Evolutionary conservation across 2,888 invertebrate species (phyloP).

Genomic region (Petrophora chlorosata): DNA sequence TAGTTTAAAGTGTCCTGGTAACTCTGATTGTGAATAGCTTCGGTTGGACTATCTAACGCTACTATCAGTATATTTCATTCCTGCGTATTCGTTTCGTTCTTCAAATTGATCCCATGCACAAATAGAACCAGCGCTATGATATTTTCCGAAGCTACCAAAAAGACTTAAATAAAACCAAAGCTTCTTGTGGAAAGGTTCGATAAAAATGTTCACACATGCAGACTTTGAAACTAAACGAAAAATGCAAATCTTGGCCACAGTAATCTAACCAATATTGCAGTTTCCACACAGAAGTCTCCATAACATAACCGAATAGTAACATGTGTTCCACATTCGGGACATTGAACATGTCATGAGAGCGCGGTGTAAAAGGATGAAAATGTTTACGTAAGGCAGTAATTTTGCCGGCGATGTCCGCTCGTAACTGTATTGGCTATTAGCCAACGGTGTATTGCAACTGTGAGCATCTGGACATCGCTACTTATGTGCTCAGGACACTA

Average conservation of each 20-base stretch:
- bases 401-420: slow-evolving; percentile 33
- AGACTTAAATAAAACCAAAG: not conserved
- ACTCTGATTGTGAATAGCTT: slow-evolving; percentile 12
- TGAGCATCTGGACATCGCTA: slow-evolving; percentile 24
- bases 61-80: slow-evolving; percentile 11
- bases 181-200: not conserved
- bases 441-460: slow-evolving; percentile 48
- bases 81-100: slow-evolving; percentile 5
- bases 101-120: slow-evolving; percentile 20
- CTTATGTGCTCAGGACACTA: slow-evolving; percentile 11
- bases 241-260: slow-evolving; percentile 11
- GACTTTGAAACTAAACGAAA: not conserved
- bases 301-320: slow-evolving; percentile 24
- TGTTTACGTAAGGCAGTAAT: slow-evolving; percentile 42
- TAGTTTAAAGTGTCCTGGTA: not conserved
- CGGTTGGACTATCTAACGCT: slow-evolving; percentile 13
- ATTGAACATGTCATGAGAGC: slow-evolving; percentile 27
- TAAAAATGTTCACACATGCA: not conserved
- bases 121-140: not conserved
- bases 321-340: slow-evolving; percentile 21
- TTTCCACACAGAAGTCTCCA: slow-evolving; percentile 14
- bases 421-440: slow-evolving; percentile 48
- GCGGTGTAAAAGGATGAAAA: slow-evolving; percentile 42
- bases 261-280: slow-evolving; percentile 9
- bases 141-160: not conserved